A percentile compares a stretch with the other conserved stretches of the same genome.
Evolutionary conservation across 1,140 invertebrate species (phyloP).

Genomic region (Antheraea mylitta): DNA sequence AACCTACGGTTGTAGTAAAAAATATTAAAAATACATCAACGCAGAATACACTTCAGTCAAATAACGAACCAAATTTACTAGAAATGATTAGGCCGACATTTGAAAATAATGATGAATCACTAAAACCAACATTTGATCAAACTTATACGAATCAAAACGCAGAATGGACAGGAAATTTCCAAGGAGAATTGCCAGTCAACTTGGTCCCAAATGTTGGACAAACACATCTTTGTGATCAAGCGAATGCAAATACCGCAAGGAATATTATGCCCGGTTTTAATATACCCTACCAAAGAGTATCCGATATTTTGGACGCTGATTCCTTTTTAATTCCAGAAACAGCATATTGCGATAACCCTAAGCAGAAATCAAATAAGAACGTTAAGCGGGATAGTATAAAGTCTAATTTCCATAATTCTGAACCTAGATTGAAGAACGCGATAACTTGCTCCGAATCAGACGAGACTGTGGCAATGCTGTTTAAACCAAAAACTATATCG

Average conservation of each 20-base stretch:
- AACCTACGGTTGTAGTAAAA: background rate
- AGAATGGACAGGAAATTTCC: background rate
- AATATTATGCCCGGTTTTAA: slow-evolving; percentile 13
- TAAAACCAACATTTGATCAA: background rate
- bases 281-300: slow-evolving; percentile 31
- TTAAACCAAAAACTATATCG: slow-evolving; percentile 31
- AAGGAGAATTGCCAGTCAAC: background rate
- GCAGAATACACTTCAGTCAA: background rate
- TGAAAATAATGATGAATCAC: background rate
- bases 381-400: background rate
- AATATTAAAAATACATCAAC: background rate
- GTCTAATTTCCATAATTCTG: background rate
- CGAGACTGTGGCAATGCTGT: slow-evolving; percentile 27
- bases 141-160: background rate
- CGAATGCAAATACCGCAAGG: background rate
- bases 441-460: slow-evolving; percentile 17
- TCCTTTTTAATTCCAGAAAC: slow-evolving; percentile 4
- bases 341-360: background rate
- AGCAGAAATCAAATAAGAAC: background rate
- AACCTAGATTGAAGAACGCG: slow-evolving; percentile 5
- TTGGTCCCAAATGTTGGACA: background rate
- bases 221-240: background rate
- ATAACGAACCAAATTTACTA: background rate
- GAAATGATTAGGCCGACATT: background rate
- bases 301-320: slow-evolving; percentile 27